Evolutionary conservation across 2,113 vertebrate genomes (phyloP), one percentile per base, ranked within the genome.

Genomic region (Carassius gibelio): DNA sequence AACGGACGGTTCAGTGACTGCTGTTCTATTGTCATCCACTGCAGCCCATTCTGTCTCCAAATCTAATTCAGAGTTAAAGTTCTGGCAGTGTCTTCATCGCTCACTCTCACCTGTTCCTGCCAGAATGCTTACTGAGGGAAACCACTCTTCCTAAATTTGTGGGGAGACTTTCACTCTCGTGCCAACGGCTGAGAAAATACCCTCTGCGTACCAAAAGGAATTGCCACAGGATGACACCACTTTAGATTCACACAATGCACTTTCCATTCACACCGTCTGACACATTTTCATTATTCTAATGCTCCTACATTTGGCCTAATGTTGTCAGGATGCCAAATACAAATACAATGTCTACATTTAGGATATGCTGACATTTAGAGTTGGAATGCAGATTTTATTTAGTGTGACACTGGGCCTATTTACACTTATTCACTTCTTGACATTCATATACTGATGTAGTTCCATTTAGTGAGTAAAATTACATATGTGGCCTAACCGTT

Each of bases 31-130:
- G 62, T 68, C 45, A 69, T 68, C 30, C 14, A 15, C 77, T 61
- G 84, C 57, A 48, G 76, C 30, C 48, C 76, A 61, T 85, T 81
- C 26, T 59, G 36, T 36, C 77, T 82, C 84, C 85, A 69, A 91
- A 88, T 92, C 17, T 38, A 90, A 90, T 92, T 93, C 93, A 92
- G 90, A 91, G 87, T 61, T 87, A 86, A 89, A 87, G 88, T 87
- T 83, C 66, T 82, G 59, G 76, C 76, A 59, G 52, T 38, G 55
- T 78, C 52, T 78, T 75, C 69, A 34, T 57, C 81, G 55, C 76
- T 78, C 74, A 48, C 34, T 79, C 78, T 74, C 26, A 30, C 82
- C 19, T 42, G 45, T 87, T 69, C 17, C 83, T 85, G 55, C 69
- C 81, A 66, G 66, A 55, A 59, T 68, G 52, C 83, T 69, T 81